phyloP scores from a whole-genome alignment of 2,797 vertebrate genomes.

The Mus caroli region DNA sequence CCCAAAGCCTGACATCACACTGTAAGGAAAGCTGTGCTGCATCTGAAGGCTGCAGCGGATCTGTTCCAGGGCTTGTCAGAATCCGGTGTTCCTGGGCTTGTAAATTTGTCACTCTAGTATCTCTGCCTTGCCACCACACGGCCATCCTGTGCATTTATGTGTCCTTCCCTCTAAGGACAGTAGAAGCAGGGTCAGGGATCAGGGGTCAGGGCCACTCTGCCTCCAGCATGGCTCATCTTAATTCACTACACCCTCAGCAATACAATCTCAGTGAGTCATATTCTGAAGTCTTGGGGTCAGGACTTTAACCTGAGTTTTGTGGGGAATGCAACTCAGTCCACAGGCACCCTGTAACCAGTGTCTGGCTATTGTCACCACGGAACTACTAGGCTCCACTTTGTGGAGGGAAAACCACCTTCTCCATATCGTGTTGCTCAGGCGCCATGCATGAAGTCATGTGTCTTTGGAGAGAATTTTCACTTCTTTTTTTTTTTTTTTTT shows the following conservation, averaged over 20 bases:
- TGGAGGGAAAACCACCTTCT: neutral
- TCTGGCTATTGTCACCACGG: neutral
- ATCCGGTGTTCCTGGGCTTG: neutral
- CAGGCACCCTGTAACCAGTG: accelerated
- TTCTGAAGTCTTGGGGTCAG: neutral
- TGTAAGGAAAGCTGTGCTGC: neutral
- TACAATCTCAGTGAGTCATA: neutral
- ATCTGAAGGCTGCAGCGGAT: neutral
- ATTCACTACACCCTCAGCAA: neutral
- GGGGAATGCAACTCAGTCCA: neutral
- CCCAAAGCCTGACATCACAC: neutral
- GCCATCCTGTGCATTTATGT: neutral
- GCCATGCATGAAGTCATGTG: neutral
- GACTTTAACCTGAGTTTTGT: neutral
- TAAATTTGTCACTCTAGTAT: neutral
- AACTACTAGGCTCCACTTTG: neutral
- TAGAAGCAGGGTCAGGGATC: neutral
- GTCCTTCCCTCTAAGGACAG: neutral
- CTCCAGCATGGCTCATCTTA: neutral
- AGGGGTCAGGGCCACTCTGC: neutral
- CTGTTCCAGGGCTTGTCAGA: neutral
- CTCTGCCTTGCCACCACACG: neutral
- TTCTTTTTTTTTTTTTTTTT: neutral
- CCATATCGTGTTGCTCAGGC: neutral
- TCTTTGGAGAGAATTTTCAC: neutral